These are phyloP conservation scores for Alces alces DNA, from an alignment of 2,113 vertebrate species.

Conservation along the genomic window DNA sequence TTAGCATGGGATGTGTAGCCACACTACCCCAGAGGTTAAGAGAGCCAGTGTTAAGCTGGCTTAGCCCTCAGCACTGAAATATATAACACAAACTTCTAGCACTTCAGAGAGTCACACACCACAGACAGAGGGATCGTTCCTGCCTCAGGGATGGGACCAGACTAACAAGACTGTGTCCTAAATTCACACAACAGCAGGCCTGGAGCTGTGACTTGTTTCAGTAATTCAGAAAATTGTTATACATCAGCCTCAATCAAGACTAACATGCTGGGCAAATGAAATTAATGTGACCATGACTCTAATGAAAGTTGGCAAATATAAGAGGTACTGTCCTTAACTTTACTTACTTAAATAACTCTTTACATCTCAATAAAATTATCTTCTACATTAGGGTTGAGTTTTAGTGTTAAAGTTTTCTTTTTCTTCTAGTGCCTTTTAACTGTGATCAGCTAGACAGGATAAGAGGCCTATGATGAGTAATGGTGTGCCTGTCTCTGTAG, in stretches of 20 bases:
- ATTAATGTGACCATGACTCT: not conserved
- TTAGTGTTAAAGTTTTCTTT: not conserved
- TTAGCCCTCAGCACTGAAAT: not conserved
- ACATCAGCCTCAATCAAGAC: not conserved
- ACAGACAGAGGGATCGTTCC: not conserved
- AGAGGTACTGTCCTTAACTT: not conserved
- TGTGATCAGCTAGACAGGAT: not conserved
- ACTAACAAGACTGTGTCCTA: not conserved
- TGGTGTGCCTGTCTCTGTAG: not conserved
- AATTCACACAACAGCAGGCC: not conserved
- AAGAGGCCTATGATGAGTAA: not conserved
- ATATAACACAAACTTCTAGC: not conserved
- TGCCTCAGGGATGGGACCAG: not conserved
- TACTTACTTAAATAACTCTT: not conserved
- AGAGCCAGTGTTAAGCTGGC: not conserved
- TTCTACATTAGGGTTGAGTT: not conserved
- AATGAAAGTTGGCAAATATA: not conserved
- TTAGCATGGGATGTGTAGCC: not conserved
- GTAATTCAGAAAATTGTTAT: not conserved
- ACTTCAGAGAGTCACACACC: not conserved
- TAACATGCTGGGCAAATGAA: not conserved
- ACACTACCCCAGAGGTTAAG: not conserved
- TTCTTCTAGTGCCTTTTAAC: not conserved
- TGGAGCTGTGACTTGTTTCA: not conserved
- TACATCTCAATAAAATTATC: not conserved